Base-by-base conservation (phyloP, 2,797 vertebrate species). In the Pseudocheirus occidentalis region DNA sequence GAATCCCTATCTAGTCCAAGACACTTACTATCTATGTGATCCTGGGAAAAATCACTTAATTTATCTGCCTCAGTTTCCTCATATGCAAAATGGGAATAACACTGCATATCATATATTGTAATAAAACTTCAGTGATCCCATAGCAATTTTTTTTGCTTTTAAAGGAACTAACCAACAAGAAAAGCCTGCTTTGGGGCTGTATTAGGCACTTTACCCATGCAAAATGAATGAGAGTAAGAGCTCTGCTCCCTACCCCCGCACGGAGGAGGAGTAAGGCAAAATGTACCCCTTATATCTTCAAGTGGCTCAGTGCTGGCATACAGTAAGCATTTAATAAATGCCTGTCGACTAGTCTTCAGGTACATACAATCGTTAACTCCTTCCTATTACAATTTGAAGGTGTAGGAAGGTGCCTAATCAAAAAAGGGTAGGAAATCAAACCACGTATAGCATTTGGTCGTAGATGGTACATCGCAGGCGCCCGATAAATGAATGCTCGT, bases 391-490 rank as follows among this genome's bases (percentile, higher is more conserved):
- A 81, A 46, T 27, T 0, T 21, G 66, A 81, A 81, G n/a, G 66
- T 12, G 40, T 46, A 11, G 73, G 9, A 50, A 31, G 59, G 59
- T 3, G 18, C 40, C 40, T 3, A 46, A 46, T 9, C 2, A 24
- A 40, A 73, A 40, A 9, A 21, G n/a, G 34, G 34, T 3, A 7
- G 66, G 34, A 21, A 73, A 40, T 40, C n/a, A 40, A 40, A 40
- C n/a, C 0, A 40, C 21, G n/a, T n/a, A 24, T 10, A 24, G 21
- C 73, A 27, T 0, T 0, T 0, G 18, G 34, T 34, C 5, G 14
- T 0, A 14, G 62, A 31, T 4, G 62, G 12, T 14, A 6, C 5
- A 16, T 0, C 4, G 5, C 14, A 1, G 34, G 34, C 27, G 27
- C 62, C 16, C 1, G 59, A 34, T 5, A 13, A 24, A 73, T 2